Conservation (phyloP, 2,888 invertebrate species). For the Hemithea aestivaria region DNA sequence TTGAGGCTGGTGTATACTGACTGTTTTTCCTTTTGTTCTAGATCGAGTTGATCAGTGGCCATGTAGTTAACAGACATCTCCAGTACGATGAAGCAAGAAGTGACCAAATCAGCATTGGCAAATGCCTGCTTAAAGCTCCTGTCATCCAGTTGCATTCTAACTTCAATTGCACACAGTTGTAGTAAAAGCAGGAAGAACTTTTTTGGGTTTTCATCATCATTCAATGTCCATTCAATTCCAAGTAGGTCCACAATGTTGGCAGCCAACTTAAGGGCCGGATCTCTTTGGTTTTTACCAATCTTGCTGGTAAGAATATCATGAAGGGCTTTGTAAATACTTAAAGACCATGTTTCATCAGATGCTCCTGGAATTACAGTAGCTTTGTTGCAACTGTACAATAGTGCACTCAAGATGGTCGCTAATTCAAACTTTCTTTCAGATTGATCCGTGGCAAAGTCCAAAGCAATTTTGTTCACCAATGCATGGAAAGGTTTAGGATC, state of each 20-base stretch:
- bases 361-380: slow-evolving; percentile 81
- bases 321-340: slow-evolving; percentile 88
- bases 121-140: slow-evolving; percentile 89
- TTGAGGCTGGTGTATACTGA: slow-evolving; percentile 93
- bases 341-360: slow-evolving; percentile 88
- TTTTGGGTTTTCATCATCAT: slow-evolving; percentile 88
- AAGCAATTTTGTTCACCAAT: slow-evolving; percentile 88
- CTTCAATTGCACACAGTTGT: slow-evolving; percentile 94
- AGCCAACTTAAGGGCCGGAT: slow-evolving; percentile 91
- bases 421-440: slow-evolving; percentile 94
- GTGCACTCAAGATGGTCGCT: slow-evolving; percentile 86
- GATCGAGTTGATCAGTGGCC: slow-evolving; percentile 87
- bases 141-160: slow-evolving; percentile 95
- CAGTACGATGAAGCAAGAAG: slow-evolving; percentile 89
- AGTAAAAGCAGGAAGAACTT: slow-evolving; percentile 89
- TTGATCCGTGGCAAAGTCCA: slow-evolving; percentile 93
- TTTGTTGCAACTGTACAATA: slow-evolving; percentile 86
- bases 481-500: slow-evolving; percentile 90
- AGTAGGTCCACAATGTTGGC: slow-evolving; percentile 88
- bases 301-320: slow-evolving; percentile 91
- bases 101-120: slow-evolving; percentile 87
- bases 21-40: slow-evolving; percentile 94
- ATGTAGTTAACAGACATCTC: slow-evolving; percentile 89
- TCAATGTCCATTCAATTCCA: slow-evolving; percentile 91
- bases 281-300: slow-evolving; percentile 92